Evolutionary conservation across 2,797 vertebrate genomes (phyloP), one percentile per base, ranked within the genome.

Genomic region (Typhlichthys subterraneus): DNA sequence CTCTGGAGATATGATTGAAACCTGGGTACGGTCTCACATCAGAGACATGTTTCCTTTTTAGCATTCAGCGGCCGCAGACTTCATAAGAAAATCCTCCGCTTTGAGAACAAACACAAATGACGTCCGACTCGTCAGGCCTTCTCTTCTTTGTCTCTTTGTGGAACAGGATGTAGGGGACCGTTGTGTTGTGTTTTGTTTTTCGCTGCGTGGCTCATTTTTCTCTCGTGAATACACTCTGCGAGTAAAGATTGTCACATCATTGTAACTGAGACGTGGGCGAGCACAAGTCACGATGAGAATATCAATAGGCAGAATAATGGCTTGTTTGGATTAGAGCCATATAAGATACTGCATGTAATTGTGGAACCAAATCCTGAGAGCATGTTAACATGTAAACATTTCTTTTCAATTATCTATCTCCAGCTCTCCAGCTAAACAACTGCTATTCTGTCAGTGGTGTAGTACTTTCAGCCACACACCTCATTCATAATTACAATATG

Each of bases 1-100:
- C 85, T 86, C 87, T 11, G 45, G 75, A 83, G 84, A 87, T 59
- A 72, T 65, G 89, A 85, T 82, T 83, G 84, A 89, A 85, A 83
- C 75, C 72, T 61, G 61, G 55, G 59, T 10, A 42, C 61, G 72
- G 67, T 45, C 78, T 62, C 57, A 71, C 83, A 82, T 82, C 82
- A 84, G 67, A 79, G 73, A 57, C 64, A 29, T 2, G 15, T 75
- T 70, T 46, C 54, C 70, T 82, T 64, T 75, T 89, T 83, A 85
- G 87, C 82, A 87, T 91, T 90, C 89, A 81, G 59, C 67, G 4
- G 53, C 67, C 61, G 60, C 76, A 77, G 67, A 74, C 77, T 70
- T 61, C 67, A 74, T 72, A 67, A 73, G 70, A 86, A 80, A 69
- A 75, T 77, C 76, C 87, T 76, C 67, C 59, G 57, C 51, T 49